Evolutionary conservation across 2,888 invertebrate species (phyloP).

Genomic region (Lamellibrachia columna): DNA sequence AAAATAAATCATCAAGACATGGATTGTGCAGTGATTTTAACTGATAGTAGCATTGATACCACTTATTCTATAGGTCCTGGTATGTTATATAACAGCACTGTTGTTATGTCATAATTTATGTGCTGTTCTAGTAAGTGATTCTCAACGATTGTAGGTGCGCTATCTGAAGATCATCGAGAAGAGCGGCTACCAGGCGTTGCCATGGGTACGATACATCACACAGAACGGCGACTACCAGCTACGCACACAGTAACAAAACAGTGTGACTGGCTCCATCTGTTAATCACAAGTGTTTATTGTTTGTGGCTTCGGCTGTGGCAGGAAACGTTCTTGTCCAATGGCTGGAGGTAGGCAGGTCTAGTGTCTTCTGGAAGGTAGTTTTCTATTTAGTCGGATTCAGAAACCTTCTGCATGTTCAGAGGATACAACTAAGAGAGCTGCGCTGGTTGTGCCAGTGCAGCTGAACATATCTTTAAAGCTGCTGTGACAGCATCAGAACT

Average conservation of each 20-base stretch:
- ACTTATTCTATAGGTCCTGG: too few species aligned
- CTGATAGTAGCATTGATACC: too few species aligned
- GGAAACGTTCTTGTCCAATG: background rate
- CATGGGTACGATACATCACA: constrained; percentile 99
- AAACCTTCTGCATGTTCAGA: background rate
- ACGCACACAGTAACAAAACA: constrained; percentile 70
- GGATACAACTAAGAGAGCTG: too few species aligned
- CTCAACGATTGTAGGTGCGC: constrained; percentile 71
- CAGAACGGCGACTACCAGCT: constrained; percentile 99
- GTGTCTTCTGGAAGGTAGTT: background rate
- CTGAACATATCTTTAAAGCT: background rate
- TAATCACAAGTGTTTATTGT: background rate
- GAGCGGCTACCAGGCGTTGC: constrained; percentile 97
- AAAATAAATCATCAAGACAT: background rate
- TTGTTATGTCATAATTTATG: background rate
- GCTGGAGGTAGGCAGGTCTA: background rate
- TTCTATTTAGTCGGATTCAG: background rate
- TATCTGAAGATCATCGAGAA: constrained; percentile 98
- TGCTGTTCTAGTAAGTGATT: background rate
- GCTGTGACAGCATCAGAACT: background rate
- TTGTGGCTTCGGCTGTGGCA: background rate
- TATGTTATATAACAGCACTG: too few species aligned
- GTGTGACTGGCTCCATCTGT: background rate
- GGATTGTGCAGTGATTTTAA: too few species aligned
- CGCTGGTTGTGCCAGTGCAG: too few species aligned